phyloP scores from a whole-genome alignment of 2,888 invertebrate genomes.

The Junonia oenone region DNA sequence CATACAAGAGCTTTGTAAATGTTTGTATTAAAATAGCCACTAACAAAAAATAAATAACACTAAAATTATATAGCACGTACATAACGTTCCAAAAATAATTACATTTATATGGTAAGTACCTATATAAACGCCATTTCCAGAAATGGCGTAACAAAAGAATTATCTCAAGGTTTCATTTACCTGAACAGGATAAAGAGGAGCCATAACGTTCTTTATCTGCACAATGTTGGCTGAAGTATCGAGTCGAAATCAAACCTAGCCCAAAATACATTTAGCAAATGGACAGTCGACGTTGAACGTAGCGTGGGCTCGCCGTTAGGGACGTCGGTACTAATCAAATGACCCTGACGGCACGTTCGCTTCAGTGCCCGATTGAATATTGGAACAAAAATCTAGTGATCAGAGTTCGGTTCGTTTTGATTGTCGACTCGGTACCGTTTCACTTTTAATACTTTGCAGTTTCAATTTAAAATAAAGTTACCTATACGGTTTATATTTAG shows the following conservation, averaged over 20 bases:
- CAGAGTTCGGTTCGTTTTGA: conserved; percentile 14
- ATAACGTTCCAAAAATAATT: too few relatives aligned
- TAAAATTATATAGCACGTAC: too few relatives aligned
- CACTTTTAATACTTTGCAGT: background rate
- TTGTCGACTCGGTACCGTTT: background rate
- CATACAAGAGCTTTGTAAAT: background rate
- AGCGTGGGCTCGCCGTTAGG: conserved; percentile 19
- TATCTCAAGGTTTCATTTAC: background rate
- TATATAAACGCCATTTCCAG: too few relatives aligned
- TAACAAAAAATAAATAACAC: too few relatives aligned
- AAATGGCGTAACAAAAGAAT: too few relatives aligned
- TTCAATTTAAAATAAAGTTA: too few relatives aligned
- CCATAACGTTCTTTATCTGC: conserved; percentile 8
- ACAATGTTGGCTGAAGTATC: conserved; percentile 11
- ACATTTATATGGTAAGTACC: too few relatives aligned
- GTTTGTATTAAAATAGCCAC: background rate
- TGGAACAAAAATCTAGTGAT: conserved; percentile 22
- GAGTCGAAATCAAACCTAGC: conserved; percentile 14
- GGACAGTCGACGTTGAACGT: conserved; percentile 37
- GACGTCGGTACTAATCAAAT: conserved; percentile 42
- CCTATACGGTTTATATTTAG: too few relatives aligned
- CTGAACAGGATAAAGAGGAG: background rate
- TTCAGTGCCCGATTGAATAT: conserved; percentile 36
- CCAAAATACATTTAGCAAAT: conserved; percentile 48
- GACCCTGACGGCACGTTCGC: conserved; percentile 29